Percentiles rank a stretch among this genome's conserved stretches.
Conservation (phyloP, 1,140 invertebrate genomes). For the Drosophila dunni region DNA sequence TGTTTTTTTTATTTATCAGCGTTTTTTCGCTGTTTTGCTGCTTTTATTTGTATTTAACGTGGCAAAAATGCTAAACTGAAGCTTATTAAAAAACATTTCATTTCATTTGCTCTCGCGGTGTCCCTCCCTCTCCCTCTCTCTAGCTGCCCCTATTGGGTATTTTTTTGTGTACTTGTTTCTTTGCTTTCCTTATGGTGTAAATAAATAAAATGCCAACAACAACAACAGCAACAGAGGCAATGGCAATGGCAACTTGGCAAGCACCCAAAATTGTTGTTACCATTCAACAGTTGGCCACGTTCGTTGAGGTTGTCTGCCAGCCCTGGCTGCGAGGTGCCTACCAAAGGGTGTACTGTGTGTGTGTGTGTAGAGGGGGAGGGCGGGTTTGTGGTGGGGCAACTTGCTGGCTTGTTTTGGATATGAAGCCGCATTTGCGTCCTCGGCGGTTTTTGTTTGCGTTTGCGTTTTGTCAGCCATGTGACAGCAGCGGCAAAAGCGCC, state of each 20-base stretch:
- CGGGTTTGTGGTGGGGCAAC: not conserved
- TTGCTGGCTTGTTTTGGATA: constrained; percentile 52
- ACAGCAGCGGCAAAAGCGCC: constrained; percentile 71
- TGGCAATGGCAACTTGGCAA: constrained; percentile 38
- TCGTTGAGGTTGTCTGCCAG: constrained; percentile 48
- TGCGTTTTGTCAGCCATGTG: constrained; percentile 75
- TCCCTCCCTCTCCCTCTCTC: not conserved
- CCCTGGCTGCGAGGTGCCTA: not conserved
- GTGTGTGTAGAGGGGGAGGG: not conserved
- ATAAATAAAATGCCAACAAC: constrained; percentile 62
- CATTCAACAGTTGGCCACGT: constrained; percentile 75
- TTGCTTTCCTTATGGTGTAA: constrained; percentile 32
- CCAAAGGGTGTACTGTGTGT: not conserved
- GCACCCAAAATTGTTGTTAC: constrained; percentile 46
- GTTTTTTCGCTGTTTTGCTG: constrained; percentile 4
- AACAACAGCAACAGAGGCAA: constrained; percentile 2
- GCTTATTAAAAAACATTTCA: constrained; percentile 56
- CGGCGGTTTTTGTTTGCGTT: constrained; percentile 74
- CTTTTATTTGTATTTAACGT: constrained; percentile 20
- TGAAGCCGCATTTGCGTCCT: constrained; percentile 61
- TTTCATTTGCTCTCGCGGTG: constrained; percentile 30
- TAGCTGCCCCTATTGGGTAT: not conserved
- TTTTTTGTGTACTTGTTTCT: not conserved
- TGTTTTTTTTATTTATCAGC: not conserved
- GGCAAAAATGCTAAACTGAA: constrained; percentile 22